Conservation (phyloP, 1,140 invertebrate genomes). For the Aphelinus certus region DNA sequence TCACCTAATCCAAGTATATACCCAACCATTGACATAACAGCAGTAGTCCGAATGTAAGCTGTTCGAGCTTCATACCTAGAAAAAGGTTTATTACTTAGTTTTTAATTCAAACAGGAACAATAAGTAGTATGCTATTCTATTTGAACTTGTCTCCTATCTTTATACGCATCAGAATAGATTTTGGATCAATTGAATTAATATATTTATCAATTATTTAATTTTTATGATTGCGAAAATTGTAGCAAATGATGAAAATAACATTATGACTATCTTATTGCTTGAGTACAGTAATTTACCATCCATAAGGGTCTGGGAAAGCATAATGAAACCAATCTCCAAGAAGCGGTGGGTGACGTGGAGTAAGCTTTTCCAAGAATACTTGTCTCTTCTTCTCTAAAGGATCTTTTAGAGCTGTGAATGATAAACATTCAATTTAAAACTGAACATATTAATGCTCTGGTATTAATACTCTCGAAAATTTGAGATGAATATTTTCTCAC, state of each 20-base stretch:
- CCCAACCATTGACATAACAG: conserved; percentile 98
- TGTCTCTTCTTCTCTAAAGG: conserved; percentile 76
- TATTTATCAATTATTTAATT: not conserved
- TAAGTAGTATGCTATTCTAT: too few species aligned
- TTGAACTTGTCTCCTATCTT: too few species aligned
- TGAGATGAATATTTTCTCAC: conserved; percentile 46
- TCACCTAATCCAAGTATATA: conserved; percentile 97
- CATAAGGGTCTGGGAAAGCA: conserved; percentile 88
- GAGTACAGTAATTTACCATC: conserved; percentile 72
- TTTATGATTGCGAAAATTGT: not conserved
- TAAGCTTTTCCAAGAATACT: conserved; percentile 76
- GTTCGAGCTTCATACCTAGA: conserved; percentile 83
- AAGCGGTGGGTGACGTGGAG: conserved; percentile 84
- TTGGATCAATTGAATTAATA: not conserved
- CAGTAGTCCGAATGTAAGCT: conserved; percentile 88
- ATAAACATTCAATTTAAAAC: not conserved
- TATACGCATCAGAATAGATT: too few species aligned
- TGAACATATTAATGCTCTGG: too few species aligned
- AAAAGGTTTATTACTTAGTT: not conserved
- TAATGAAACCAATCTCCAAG: conserved; percentile 91
- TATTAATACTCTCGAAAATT: not conserved
- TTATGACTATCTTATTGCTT: not conserved
- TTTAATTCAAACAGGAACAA: too few species aligned
- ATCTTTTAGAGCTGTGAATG: conserved; percentile 65
- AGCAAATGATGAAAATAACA: not conserved